phyloP scores from a whole-genome alignment of 2,888 invertebrate genomes.

The Drosophila vallismaia region DNA sequence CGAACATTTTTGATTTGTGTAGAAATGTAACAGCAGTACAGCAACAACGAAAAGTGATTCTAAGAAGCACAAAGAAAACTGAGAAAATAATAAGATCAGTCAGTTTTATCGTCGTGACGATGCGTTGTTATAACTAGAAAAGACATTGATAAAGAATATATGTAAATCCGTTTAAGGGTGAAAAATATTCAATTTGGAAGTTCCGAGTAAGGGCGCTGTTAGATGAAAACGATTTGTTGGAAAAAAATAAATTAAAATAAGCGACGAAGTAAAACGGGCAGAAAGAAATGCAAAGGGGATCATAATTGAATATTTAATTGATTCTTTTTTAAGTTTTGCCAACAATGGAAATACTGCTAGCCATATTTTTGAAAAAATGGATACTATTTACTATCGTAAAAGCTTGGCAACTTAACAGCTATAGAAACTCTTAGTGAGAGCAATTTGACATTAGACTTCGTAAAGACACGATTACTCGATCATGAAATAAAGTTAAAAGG shows the following conservation, averaged over 20 bases:
- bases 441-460: too few relatives aligned
- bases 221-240: background rate
- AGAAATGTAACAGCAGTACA: too few relatives aligned
- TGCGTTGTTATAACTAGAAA: too few relatives aligned
- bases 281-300: conserved; percentile 4
- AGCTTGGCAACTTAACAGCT: too few relatives aligned
- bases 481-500: too few relatives aligned
- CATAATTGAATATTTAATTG: conserved; percentile 14
- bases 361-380: conserved; percentile 6
- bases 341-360: conserved; percentile 1
- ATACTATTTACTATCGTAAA: background rate
- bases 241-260: background rate
- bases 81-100: too few relatives aligned
- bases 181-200: background rate
- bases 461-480: too few relatives aligned
- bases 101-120: too few relatives aligned
- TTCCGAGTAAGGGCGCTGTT: background rate
- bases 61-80: too few relatives aligned
- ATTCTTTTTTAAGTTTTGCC: conserved; percentile 4
- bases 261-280: conserved; percentile 1
- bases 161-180: conserved; percentile 7
- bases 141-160: conserved; percentile 7
- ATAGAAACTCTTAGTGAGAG: too few relatives aligned
- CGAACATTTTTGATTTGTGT: too few relatives aligned
- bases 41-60: too few relatives aligned